These are phyloP conservation scores for Nycticorax nycticorax DNA, from an alignment of 2,113 vertebrate species.

Conservation along the genomic window DNA sequence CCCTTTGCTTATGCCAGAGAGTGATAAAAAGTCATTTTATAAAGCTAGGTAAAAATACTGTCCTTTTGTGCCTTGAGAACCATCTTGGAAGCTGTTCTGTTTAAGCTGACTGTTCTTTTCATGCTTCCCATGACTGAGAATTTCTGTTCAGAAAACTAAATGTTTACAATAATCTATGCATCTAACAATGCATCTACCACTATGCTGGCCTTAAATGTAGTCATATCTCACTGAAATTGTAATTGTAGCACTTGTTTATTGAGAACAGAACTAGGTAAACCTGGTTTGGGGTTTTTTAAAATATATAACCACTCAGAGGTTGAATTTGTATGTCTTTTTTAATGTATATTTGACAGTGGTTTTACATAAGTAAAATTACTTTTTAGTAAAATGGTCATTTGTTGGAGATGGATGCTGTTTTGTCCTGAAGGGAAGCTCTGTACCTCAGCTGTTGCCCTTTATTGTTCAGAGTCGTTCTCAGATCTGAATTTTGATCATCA, in stretches of 20 bases:
- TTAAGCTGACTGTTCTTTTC: background rate
- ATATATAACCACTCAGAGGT: background rate
- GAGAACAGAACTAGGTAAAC: background rate
- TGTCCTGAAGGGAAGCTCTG: background rate
- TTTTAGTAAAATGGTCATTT: background rate
- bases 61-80: background rate
- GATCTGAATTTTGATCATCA: background rate
- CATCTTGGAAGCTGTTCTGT: background rate
- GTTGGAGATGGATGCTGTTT: background rate
- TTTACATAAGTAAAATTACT: background rate
- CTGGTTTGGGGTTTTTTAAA: background rate
- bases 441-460: background rate
- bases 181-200: background rate
- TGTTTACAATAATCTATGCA: background rate
- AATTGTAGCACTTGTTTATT: background rate
- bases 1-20: background rate
- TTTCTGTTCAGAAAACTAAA: background rate
- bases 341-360: background rate
- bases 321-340: background rate
- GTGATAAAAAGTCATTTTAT: background rate
- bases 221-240: background rate
- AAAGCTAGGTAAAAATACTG: background rate
- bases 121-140: background rate
- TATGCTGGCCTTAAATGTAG: background rate
- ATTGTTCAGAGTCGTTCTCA: background rate